Percentiles rank a stretch among this genome's conserved stretches.
Evolutionary conservation across 2,888 invertebrate genomes (phyloP).

Genomic region (Leucoma salicis): DNA sequence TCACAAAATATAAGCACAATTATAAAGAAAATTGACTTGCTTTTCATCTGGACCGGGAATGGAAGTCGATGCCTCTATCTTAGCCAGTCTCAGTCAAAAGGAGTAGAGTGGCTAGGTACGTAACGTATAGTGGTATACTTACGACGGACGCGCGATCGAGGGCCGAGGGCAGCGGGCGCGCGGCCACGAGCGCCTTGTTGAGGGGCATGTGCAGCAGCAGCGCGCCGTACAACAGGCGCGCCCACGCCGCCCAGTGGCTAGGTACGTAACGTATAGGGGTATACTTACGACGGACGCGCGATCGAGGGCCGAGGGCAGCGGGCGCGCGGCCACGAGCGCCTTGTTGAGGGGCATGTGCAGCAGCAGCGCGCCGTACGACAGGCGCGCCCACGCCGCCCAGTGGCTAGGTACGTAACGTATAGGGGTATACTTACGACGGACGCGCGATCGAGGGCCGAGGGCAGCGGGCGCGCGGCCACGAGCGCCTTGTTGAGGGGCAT

Average conservation of each 20-base stretch:
- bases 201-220: constrained; percentile 71
- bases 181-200: constrained; percentile 64
- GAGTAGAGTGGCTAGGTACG: too few species aligned
- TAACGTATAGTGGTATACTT: constrained; percentile 9
- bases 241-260: constrained; percentile 55
- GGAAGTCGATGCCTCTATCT: too few species aligned
- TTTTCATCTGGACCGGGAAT: too few species aligned
- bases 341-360: constrained; percentile 73
- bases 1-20: too few species aligned
- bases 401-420: too few species aligned
- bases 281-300: constrained; percentile 46
- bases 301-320: constrained; percentile 52
- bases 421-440: too few species aligned
- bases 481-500: constrained; percentile 69
- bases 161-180: constrained; percentile 47
- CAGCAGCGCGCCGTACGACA: constrained; percentile 71
- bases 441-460: constrained; percentile 52
- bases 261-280: too few species aligned
- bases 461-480: constrained; percentile 50
- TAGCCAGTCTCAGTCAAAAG: too few species aligned
- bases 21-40: too few species aligned
- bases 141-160: constrained; percentile 55
- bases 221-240: constrained; percentile 72
- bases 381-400: constrained; percentile 61
- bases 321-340: constrained; percentile 54